Conservation (phyloP, 2,113 vertebrate species). For the Sylvilagus bachmani region DNA sequence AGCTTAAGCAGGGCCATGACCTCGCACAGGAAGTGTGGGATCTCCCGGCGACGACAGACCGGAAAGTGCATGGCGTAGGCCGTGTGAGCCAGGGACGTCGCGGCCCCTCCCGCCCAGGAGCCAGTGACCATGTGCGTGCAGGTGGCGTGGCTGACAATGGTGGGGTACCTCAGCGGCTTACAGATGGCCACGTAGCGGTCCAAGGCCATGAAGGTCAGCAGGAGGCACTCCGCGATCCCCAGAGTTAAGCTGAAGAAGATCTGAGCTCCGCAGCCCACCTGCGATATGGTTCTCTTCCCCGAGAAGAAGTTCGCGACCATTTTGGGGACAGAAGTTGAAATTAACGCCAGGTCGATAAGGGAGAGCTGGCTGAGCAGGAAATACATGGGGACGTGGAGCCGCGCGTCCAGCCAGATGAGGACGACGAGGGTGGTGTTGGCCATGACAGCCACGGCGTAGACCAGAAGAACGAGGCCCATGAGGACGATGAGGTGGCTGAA, state of each 20-base stretch:
- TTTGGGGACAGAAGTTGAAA: slow-evolving; percentile 26
- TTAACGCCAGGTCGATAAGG: neutral
- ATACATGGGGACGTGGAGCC: neutral
- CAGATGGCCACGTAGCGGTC: neutral
- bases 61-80: slow-evolving; percentile 35
- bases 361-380: slow-evolving; percentile 15
- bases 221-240: neutral
- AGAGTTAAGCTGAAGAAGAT: slow-evolving; percentile 29
- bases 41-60: slow-evolving; percentile 47
- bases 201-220: slow-evolving; percentile 48
- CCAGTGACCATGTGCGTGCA: neutral
- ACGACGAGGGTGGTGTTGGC: slow-evolving; percentile 16
- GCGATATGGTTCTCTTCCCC: slow-evolving; percentile 14
- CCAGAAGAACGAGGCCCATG: neutral
- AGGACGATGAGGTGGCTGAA: neutral
- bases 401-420: neutral
- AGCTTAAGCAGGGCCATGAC: slow-evolving; percentile 55
- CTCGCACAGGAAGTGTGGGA: slow-evolving; percentile 72
- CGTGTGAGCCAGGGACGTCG: neutral
- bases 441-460: slow-evolving; percentile 15
- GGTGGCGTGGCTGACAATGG: slow-evolving; percentile 44
- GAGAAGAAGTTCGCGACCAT: slow-evolving; percentile 33
- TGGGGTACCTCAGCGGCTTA: neutral
- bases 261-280: neutral
- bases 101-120: neutral